Percentiles rank a stretch among this genome's conserved stretches.
Conservation (phyloP, 2,113 vertebrate genomes). For the Todiramphus saurophagus region DNA sequence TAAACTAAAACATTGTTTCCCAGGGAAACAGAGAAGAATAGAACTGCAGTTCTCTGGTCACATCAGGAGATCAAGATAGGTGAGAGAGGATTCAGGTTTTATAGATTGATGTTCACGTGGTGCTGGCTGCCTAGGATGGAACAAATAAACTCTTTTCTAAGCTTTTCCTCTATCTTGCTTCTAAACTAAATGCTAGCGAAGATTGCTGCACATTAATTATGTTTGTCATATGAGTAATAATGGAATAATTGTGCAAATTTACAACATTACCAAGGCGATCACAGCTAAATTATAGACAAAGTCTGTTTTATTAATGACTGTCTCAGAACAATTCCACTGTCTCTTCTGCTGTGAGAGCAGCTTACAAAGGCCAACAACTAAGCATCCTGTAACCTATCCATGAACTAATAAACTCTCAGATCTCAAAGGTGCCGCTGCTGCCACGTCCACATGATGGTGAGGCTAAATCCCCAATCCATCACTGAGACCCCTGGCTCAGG, state of each 20-base stretch:
- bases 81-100: background rate
- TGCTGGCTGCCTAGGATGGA: too few relatives aligned
- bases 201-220: background rate
- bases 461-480: background rate
- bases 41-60: background rate
- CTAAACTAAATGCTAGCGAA: background rate
- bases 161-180: background rate
- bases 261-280: background rate
- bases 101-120: background rate
- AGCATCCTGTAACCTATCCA: background rate
- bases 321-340: background rate
- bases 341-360: background rate
- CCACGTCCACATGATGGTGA: background rate
- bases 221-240: slow-evolving; percentile 1
- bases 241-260: background rate
- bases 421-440: background rate
- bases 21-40: background rate
- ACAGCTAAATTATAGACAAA: background rate
- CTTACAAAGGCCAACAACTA: background rate
- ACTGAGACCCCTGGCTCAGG: background rate
- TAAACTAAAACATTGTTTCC: background rate
- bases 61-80: background rate
- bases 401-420: background rate
- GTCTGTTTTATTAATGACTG: background rate
- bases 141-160: background rate